Evolutionary conservation across 2,797 vertebrate species (phyloP).

Genomic region (Darevskia nairensis): DNA sequence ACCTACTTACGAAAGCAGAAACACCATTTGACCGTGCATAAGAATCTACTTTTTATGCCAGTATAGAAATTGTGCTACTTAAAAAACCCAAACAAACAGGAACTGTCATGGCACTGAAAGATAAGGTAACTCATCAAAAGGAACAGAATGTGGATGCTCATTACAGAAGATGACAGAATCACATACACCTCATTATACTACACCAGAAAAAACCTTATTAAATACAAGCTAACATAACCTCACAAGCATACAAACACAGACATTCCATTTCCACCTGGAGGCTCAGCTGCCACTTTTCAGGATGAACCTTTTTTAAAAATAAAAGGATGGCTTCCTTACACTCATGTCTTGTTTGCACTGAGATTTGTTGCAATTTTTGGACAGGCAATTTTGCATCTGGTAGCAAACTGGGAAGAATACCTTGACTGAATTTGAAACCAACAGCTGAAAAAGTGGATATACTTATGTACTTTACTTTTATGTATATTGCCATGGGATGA

Average conservation of each 20-base stretch:
- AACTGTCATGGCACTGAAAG: conserved; percentile 59
- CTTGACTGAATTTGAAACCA: conserved; percentile 57
- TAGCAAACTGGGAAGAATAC: conserved; percentile 61
- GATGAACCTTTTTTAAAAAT: conserved; percentile 58
- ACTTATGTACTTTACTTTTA: conserved; percentile 56
- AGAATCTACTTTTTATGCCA: conserved; percentile 56
- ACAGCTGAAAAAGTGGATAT: conserved; percentile 67
- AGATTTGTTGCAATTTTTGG: conserved; percentile 54
- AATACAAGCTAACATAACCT: conserved; percentile 55
- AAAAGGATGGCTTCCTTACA: conserved; percentile 56
- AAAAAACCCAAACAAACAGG: conserved; percentile 5
- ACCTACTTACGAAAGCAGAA: conserved; percentile 72
- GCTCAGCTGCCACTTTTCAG: conserved; percentile 61
- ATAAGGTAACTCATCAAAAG: conserved; percentile 46
- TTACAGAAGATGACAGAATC: conserved; percentile 63
- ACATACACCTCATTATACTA: conserved; percentile 66
- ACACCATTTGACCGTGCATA: conserved; percentile 59
- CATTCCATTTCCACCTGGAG: conserved; percentile 58
- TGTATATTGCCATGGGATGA: conserved; percentile 74
- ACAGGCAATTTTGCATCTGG: conserved; percentile 64
- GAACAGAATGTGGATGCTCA: conserved; percentile 58
- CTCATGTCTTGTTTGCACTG: conserved; percentile 57
- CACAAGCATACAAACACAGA: conserved; percentile 34
- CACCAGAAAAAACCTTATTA: conserved; percentile 63
- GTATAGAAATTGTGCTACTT: conserved; percentile 68